Base-by-base conservation (phyloP, 1,140 invertebrate genomes). In the Drosophila seguyi region DNA sequence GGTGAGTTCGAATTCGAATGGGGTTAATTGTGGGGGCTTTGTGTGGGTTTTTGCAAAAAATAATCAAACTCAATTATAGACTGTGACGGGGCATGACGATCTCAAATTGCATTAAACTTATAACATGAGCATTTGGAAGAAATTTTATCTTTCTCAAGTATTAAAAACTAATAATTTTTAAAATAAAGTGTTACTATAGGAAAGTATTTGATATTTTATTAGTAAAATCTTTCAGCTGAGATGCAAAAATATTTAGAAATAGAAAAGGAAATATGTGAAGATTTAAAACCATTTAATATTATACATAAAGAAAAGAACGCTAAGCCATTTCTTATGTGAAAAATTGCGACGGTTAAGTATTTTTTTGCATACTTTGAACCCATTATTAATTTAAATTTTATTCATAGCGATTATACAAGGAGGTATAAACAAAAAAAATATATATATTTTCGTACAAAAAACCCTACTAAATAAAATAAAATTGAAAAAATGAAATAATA, bases 61-160 rank as follows among this genome's bases (percentile, higher is more conserved):
- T 22, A 18, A 11, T 14, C 34, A 11, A 4, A 41, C 20, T 11
- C 52, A 38, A 38, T 38, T 25, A 38, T 25, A 25, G 34, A n/a
- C 52, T n/a, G 20, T 55, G 52, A 55, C 52, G 34, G 4, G 52
- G 34, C 20, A 22, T 55, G 34, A n/a, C 8, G 20, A 38, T 38
- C 20, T n/a, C 1, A 25, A 22, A 38, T 53, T 53, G 31, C 34
- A 36, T 53, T 8, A 38, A 18, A 22, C 31, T 14, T 20, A 8
- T 16, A 2, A 7, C 7, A 27, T 48, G 27, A 18, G 0, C 2
- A 29, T 13, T 31, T 14, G 8, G 6, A 0, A 8, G 5, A 6
- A 20, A 31, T 0, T 34, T 14, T 20, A 7, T 20, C 11, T 18
- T 4, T 50, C 5, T 29, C n/a, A 6, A n/a, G 10, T 25, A 5